Conservation (phyloP, 2,888 invertebrate genomes). For the Chrysodeixis includens region DNA sequence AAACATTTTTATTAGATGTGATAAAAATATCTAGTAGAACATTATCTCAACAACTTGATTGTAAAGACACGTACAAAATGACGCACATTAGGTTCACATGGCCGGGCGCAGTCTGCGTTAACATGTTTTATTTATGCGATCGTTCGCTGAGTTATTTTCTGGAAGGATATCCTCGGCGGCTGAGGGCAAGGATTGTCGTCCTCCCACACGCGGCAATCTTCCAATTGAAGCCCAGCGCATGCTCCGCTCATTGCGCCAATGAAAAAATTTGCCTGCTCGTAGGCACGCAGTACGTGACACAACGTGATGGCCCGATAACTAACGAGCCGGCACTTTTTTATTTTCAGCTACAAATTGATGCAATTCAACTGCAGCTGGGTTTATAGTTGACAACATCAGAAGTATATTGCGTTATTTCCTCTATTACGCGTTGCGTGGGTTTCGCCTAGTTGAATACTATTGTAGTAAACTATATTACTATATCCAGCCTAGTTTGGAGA, state of each 20-base stretch:
- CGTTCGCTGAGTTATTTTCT: constrained; percentile 76
- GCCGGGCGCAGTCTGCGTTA: constrained; percentile 24
- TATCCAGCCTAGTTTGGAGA: neutral
- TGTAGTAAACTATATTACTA: neutral
- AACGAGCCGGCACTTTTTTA: constrained; percentile 24
- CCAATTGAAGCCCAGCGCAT: constrained; percentile 84
- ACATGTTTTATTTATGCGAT: constrained; percentile 64
- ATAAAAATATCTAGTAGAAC: neutral
- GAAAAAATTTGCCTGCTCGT: constrained; percentile 82
- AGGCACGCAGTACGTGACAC: constrained; percentile 53
- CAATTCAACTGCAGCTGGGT: constrained; percentile 32
- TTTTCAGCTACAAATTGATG: constrained; percentile 30
- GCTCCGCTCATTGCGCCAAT: constrained; percentile 85
- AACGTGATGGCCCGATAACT: constrained; percentile 33
- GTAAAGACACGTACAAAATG: constrained; percentile 13
- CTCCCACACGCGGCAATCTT: constrained; percentile 87
- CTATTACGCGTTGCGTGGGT: constrained; percentile 4
- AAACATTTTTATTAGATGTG: neutral
- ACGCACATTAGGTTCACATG: constrained; percentile 17
- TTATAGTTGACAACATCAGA: constrained; percentile 26
- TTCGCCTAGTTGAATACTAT: constrained; percentile 2
- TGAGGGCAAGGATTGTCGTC: constrained; percentile 83
- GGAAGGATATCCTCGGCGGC: constrained; percentile 87
- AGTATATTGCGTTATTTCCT: constrained; percentile 20
- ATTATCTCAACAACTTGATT: neutral